Base-by-base conservation (phyloP, 2,888 invertebrate species). In the Formica aserva region DNA sequence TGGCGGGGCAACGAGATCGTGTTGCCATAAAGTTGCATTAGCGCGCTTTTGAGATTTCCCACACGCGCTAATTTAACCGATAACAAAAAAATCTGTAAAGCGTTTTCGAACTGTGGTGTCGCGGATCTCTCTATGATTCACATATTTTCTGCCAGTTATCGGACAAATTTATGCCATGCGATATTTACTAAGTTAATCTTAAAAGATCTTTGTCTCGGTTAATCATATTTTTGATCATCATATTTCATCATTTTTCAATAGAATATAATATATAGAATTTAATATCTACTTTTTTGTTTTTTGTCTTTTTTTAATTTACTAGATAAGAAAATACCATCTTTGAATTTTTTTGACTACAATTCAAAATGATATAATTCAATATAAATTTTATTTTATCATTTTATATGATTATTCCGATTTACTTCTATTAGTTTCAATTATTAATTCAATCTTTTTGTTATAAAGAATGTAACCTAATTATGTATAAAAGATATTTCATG, bases 21-120 rank as follows among this genome's bases (percentile, higher is more conserved):
- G 52, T 32, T 55, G 63, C 45, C 41, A 32, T 60, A 60, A 78
- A 71, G 71, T 71, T 78, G 60, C 71, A 60, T 78, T 60, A 45
- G 60, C 60, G 22, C 71, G 22, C 78, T 71, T 78, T 71, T 45
- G 18, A 45, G 77, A 78, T 41, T 22, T 45, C 22, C 22, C 22
- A 1, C 71, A 22, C 18, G 13, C 32, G 22, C 48, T 63, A 78
- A 78, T 71, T 71, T 71, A 45, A 78, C 18, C n/a, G 29, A 32
- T 41, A 22, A 57, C 18, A 38, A 55, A 69, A 67, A 55, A 55
- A 77, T 11, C 35, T 35, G 35, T 29, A 29, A 35, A 38, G 9
- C 9, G n/a, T 69, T 48, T 35, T 26, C 6, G 18, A 65, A 35
- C 26, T 26, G 35, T 5, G 4, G 13, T n/a, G 1, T 22, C 18